These are phyloP conservation scores for Patiria miniata DNA, from an alignment of 35 echinoderm and acorn worm genomes.

Conservation along the genomic window DNA sequence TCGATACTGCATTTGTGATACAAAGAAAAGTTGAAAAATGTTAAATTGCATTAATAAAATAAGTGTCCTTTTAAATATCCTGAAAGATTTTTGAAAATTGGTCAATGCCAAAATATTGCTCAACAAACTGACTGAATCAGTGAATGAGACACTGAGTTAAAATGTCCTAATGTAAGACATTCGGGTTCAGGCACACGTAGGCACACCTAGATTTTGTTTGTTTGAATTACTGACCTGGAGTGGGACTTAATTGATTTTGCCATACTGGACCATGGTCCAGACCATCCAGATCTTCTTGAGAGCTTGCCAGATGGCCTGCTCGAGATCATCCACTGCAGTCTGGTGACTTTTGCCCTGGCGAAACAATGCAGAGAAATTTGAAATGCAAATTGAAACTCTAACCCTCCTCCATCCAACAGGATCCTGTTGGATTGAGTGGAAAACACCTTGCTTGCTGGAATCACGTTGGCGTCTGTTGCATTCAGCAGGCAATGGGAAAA, in stretches of 20 bases:
- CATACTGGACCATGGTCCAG: constrained; percentile 78
- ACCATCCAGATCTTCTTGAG: constrained; percentile 85
- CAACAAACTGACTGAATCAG: too few relatives aligned
- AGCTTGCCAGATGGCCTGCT: constrained; percentile 66
- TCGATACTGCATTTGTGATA: constrained; percentile 61
- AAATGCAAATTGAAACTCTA: background rate
- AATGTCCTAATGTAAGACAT: too few relatives aligned
- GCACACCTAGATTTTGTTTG: background rate
- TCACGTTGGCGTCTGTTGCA: too few relatives aligned
- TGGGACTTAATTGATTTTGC: constrained; percentile 85
- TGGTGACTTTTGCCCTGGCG: constrained; percentile 78
- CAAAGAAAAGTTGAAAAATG: background rate
- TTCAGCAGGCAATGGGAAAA: too few relatives aligned
- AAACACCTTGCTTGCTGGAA: too few relatives aligned
- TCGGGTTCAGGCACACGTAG: too few relatives aligned
- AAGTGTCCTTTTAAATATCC: too few relatives aligned
- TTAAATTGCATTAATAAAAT: too few relatives aligned
- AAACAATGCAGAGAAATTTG: background rate
- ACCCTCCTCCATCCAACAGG: background rate
- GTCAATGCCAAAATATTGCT: too few relatives aligned
- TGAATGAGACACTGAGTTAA: too few relatives aligned
- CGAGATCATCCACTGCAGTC: constrained; percentile 63
- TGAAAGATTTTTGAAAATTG: too few relatives aligned
- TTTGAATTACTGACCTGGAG: constrained; percentile 54
- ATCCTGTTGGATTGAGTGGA: too few relatives aligned